Conservation (phyloP, 2,888 invertebrate genomes). For the Spialia ferax region DNA sequence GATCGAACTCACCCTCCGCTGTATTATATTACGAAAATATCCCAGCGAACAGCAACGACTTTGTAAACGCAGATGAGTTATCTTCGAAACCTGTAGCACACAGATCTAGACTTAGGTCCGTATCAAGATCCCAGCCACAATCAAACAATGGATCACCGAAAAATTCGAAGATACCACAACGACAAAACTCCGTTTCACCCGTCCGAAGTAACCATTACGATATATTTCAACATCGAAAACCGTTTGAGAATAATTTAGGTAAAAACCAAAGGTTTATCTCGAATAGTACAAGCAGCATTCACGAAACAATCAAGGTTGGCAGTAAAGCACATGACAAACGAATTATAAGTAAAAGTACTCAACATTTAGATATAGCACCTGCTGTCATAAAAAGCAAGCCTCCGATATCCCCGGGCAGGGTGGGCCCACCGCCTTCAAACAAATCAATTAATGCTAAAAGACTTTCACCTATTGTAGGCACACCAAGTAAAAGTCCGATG, state of each 20-base stretch:
- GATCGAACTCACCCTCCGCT: slow-evolving; percentile 78
- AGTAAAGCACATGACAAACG: slow-evolving; percentile 75
- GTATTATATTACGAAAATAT: slow-evolving; percentile 69
- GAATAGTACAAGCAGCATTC: slow-evolving; percentile 81
- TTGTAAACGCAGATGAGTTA: slow-evolving; percentile 63
- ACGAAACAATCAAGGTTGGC: slow-evolving; percentile 76
- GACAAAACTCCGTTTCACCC: slow-evolving; percentile 80
- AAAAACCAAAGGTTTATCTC: slow-evolving; percentile 76
- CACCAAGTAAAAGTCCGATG: slow-evolving; percentile 80
- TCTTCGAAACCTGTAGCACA: slow-evolving; percentile 66
- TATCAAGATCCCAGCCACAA: slow-evolving; percentile 73
- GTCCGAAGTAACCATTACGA: slow-evolving; percentile 57
- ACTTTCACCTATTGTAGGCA: slow-evolving; percentile 81
- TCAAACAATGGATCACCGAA: slow-evolving; percentile 68
- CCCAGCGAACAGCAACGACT: slow-evolving; percentile 58
- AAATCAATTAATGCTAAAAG: slow-evolving; percentile 77
- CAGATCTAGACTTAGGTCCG: slow-evolving; percentile 67
- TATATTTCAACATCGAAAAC: slow-evolving; percentile 56
- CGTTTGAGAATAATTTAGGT: slow-evolving; percentile 62
- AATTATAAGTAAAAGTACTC: slow-evolving; percentile 74
- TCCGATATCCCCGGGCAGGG: slow-evolving; percentile 79
- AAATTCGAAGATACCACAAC: slow-evolving; percentile 80
- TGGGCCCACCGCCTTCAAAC: slow-evolving; percentile 80
- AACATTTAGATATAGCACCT: slow-evolving; percentile 70
- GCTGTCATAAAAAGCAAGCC: slow-evolving; percentile 78